These are phyloP conservation scores for Willisornis vidua DNA, from an alignment of 2,113 vertebrate genomes.

Conservation along the genomic window DNA sequence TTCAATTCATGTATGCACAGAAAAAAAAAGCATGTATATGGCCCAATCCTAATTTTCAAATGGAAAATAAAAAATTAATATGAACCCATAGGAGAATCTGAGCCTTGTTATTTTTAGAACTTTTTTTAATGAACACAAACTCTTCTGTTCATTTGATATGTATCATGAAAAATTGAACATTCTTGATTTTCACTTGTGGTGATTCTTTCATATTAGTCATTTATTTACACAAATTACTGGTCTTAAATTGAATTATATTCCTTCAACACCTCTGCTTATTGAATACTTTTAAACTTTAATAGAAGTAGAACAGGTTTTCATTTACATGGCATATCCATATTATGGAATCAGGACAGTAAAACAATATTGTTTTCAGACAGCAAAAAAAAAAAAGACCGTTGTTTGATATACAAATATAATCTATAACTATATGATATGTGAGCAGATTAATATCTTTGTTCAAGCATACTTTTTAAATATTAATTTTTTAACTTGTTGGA, in stretches of 20 bases:
- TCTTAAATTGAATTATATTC: conserved; percentile 65
- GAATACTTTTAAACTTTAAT: conserved; percentile 57
- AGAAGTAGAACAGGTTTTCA: conserved; percentile 25
- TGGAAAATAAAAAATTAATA: conserved; percentile 70
- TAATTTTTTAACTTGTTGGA: neutral
- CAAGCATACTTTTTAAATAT: neutral
- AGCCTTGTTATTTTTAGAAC: conserved; percentile 48
- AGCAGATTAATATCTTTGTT: neutral
- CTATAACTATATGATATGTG: neutral
- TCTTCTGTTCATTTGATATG: conserved; percentile 55
- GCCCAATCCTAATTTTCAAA: conserved; percentile 53
- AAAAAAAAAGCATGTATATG: neutral
- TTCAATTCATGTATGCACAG: conserved; percentile 26
- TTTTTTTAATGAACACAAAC: conserved; percentile 23
- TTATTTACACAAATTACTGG: conserved; percentile 70
- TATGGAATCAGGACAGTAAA: conserved; percentile 14
- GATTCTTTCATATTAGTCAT: conserved; percentile 58
- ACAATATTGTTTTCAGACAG: neutral
- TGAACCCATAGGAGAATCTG: conserved; percentile 25
- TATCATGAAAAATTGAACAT: conserved; percentile 66
- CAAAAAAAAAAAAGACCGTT: neutral
- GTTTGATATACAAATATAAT: neutral
- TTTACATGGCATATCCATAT: neutral
- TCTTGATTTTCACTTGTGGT: conserved; percentile 50
- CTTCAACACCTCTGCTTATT: conserved; percentile 19